Percentiles rank a stretch among this genome's conserved stretches.
Evolutionary conservation across 2,113 vertebrate species (phyloP).

Genomic region (Poeciliopsis occidentalis): DNA sequence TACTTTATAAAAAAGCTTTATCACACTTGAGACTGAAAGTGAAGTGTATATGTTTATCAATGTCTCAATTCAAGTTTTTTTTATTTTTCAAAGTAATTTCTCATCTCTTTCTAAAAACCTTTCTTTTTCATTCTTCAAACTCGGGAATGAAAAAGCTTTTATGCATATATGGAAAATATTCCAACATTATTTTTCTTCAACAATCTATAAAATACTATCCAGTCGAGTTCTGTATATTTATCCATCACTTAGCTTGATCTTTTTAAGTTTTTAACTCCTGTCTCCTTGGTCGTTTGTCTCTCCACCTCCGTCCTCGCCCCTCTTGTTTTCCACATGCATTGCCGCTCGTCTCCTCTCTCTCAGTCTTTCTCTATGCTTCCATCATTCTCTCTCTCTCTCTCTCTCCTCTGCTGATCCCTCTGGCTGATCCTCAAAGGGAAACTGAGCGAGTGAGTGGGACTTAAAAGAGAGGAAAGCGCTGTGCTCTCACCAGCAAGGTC

Average conservation of each 20-base stretch:
- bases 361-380: conserved; percentile 52
- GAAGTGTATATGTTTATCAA: no score
- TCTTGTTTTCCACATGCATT: conserved; percentile 44
- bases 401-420: conserved; percentile 76
- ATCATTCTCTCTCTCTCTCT: conserved; percentile 60
- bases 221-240: background rate
- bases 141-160: no score
- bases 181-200: background rate
- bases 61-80: no score
- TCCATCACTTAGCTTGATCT: conserved; percentile 24
- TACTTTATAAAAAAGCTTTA: no score
- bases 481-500: conserved; percentile 74
- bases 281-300: conserved; percentile 32
- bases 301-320: background rate
- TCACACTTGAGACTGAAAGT: no score
- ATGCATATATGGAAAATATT: background rate
- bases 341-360: conserved; percentile 56
- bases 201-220: background rate
- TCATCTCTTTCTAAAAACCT: no score
- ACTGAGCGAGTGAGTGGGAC: conserved; percentile 75
- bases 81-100: no score
- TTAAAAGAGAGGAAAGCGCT: conserved; percentile 72
- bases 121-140: no score
- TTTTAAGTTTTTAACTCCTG: conserved; percentile 46
- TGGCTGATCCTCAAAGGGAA: conserved; percentile 80